Percentiles rank a stretch among this genome's conserved stretches.
These are phyloP conservation scores for Epinotia ramella DNA, from an alignment of 2,888 invertebrate species.

Conservation along the genomic window DNA sequence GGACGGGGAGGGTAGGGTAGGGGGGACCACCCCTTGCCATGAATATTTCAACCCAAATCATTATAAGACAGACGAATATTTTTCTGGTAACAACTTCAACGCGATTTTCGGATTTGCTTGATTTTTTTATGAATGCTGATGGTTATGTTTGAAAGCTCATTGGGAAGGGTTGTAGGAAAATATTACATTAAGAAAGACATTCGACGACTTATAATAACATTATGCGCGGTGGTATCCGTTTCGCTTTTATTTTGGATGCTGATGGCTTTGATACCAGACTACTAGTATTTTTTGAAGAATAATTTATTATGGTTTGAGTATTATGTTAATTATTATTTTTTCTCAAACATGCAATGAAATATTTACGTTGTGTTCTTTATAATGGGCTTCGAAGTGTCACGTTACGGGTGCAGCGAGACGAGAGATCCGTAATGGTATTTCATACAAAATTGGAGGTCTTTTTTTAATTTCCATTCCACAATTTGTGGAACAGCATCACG, in stretches of 20 bases:
- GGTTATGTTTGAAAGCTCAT: constrained; percentile 7
- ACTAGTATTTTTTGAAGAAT: neutral
- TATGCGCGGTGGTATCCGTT: neutral
- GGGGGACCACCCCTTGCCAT: constrained; percentile 29
- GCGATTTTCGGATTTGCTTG: constrained; percentile 35
- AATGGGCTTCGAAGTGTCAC: too few relatives aligned
- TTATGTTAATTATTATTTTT: too few relatives aligned
- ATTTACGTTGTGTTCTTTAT: too few relatives aligned
- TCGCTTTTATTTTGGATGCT: neutral
- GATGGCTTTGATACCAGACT: neutral
- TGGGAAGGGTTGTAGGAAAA: constrained; percentile 8
- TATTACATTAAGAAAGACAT: neutral
- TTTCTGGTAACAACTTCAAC: constrained; percentile 40
- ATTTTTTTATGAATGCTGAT: constrained; percentile 28
- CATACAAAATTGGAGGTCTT: too few relatives aligned
- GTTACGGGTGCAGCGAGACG: too few relatives aligned
- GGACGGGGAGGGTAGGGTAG: constrained; percentile 7
- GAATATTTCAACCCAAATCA: constrained; percentile 44
- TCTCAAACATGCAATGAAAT: too few relatives aligned
- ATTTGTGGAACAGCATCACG: too few relatives aligned
- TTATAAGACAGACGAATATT: constrained; percentile 42
- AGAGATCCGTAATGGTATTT: too few relatives aligned
- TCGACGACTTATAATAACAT: neutral
- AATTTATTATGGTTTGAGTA: neutral
- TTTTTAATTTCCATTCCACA: too few relatives aligned